Evolutionary conservation across 2,113 vertebrate species (phyloP).

Genomic region (Lathamus discolor): DNA sequence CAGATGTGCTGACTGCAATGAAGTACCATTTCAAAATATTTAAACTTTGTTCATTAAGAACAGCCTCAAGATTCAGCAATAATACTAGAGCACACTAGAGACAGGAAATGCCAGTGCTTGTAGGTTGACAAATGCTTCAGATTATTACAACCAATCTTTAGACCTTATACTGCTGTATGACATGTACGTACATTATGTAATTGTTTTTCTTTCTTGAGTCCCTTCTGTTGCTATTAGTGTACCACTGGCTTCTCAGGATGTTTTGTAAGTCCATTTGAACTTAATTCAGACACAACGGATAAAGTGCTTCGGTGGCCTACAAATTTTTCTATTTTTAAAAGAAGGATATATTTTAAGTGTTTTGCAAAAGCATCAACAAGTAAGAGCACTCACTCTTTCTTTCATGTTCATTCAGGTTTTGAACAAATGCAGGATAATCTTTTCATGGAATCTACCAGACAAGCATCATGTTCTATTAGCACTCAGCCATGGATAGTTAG

Average conservation of each 20-base stretch:
- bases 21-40: background rate
- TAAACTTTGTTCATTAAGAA: background rate
- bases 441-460: background rate
- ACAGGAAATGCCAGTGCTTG: background rate
- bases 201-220: background rate
- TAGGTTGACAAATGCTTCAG: background rate
- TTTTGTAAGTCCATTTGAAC: background rate
- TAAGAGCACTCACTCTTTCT: background rate
- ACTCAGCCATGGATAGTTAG: background rate
- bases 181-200: rapidly evolving
- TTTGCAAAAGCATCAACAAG: background rate
- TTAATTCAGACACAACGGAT: background rate
- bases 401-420: background rate
- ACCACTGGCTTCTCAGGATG: background rate
- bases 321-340: background rate
- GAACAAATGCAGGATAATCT: background rate
- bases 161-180: background rate
- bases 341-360: background rate
- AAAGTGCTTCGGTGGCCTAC: background rate
- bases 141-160: background rate
- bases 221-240: background rate
- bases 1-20: background rate
- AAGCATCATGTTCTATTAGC: background rate
- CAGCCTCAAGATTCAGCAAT: background rate
- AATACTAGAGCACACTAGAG: background rate